Conservation (phyloP, 2,797 vertebrate species). For the Microtus obscurus region DNA sequence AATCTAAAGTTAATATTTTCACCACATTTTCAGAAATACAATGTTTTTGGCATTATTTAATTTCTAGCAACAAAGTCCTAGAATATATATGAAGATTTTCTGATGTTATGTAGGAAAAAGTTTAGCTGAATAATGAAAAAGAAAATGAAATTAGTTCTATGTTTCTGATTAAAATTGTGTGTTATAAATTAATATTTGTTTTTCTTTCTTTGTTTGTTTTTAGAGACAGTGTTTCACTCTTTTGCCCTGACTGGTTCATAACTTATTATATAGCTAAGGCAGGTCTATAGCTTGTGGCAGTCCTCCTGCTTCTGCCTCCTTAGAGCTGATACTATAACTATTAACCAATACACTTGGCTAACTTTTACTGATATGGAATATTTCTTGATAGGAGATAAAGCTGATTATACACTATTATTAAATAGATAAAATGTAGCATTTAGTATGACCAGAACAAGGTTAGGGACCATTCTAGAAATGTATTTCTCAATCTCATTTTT, state of each 20-base stretch:
- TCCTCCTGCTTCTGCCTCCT: not conserved
- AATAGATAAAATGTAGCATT: not conserved
- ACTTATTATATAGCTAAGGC: not conserved
- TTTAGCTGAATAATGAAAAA: constrained; percentile 44
- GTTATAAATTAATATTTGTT: constrained; percentile 33
- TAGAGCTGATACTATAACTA: not conserved
- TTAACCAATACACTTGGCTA: not conserved
- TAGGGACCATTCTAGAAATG: not conserved
- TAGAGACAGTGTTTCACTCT: not conserved
- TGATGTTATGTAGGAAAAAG: constrained; percentile 1
- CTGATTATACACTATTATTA: not conserved
- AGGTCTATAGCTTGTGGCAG: not conserved
- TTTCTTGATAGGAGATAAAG: constrained; percentile 32
- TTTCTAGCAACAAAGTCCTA: not conserved
- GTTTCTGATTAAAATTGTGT: constrained; percentile 28
- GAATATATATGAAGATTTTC: constrained; percentile 12
- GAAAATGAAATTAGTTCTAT: not conserved
- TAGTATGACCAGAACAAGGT: not conserved
- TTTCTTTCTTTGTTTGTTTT: not conserved
- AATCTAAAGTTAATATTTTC: not conserved
- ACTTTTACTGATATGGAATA: not conserved
- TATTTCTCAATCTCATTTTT: constrained; percentile 15
- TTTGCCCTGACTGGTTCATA: not conserved
- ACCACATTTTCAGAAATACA: not conserved
- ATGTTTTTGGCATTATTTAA: not conserved